Evolutionary conservation across 2,797 vertebrate species (phyloP), one percentile per base, ranked within the genome.

Genomic region (Sebastolobus altivelis): DNA sequence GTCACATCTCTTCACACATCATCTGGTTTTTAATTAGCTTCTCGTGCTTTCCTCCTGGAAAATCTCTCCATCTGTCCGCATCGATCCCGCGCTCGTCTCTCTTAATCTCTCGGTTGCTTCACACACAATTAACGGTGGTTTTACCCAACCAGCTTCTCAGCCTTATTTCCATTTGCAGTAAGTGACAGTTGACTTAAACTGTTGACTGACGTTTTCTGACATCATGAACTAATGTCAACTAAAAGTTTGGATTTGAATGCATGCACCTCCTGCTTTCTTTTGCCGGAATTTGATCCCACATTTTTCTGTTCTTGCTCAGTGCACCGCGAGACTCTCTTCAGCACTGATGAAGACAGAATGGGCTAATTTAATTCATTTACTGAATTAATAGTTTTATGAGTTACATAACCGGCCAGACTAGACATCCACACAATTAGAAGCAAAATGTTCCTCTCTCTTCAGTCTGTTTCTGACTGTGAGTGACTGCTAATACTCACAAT

Each of bases 51-150:
- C 40, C 72, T 56, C 25, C 38, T 72, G 40, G 71, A 88, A 85
- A 85, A 88, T 85, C 77, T 65, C 73, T 77, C 88, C 90, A 89
- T 90, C 89, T 86, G 87, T 77, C 71, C 67, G 61, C 52, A 72
- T 79, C 27, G 79, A 56, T 78, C 49, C 59, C 58, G 35, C 33
- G 8, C 56, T 71, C 20, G 4, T 80, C 72, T 67, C 22, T 73
- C 75, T 27, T 81, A 56, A 87, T 84, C 79, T 80, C 72, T 73
- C 9, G 7, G 59, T 74, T 49, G 31, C 58, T 67, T 49, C 54
- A 74, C 77, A 55, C n/a, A 65, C 66, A 72, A 83, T 84, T 59
- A 78, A 66, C 49, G 11, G 1, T 33, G 8, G 31, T 73, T 8
- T 77, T 43, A 46, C 54, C 38, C 55, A n/a, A 18, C 67, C 35